These are phyloP conservation scores for Ligdia adustata DNA, from an alignment of 2,888 invertebrate species.

Conservation along the genomic window DNA sequence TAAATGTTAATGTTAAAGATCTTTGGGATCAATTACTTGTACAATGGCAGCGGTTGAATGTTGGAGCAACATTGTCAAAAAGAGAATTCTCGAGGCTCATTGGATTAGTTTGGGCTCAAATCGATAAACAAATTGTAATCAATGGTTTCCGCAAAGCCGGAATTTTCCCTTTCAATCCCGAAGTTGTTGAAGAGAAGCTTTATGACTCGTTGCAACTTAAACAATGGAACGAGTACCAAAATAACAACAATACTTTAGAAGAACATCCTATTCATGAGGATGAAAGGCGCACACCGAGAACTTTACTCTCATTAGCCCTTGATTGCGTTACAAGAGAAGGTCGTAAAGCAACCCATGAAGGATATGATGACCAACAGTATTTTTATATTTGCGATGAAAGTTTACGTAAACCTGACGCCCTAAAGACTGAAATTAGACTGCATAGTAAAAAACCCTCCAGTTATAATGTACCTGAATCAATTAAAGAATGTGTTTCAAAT, in stretches of 20 bases:
- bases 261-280: conserved; percentile 5
- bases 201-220: too few relatives aligned
- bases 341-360: conserved; percentile 2
- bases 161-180: too few relatives aligned
- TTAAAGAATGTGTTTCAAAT: not conserved
- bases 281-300: conserved; percentile 1
- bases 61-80: too few relatives aligned
- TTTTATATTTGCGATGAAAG: conserved; percentile 2
- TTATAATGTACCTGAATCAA: not conserved
- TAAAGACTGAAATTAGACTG: not conserved
- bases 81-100: too few relatives aligned
- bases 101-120: too few relatives aligned
- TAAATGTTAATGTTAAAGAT: too few relatives aligned
- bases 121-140: too few relatives aligned
- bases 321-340: conserved; percentile 3
- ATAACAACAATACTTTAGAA: not conserved
- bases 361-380: conserved; percentile 1
- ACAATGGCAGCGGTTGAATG: too few relatives aligned
- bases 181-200: too few relatives aligned
- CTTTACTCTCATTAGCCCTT: conserved; percentile 7
- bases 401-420: not conserved
- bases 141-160: too few relatives aligned
- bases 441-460: not conserved
- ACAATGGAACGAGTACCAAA: conserved; percentile 5
- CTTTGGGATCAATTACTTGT: too few relatives aligned